Conservation (phyloP, 2,113 vertebrate species). For the rat (Rattus norvegicus) region DNA sequence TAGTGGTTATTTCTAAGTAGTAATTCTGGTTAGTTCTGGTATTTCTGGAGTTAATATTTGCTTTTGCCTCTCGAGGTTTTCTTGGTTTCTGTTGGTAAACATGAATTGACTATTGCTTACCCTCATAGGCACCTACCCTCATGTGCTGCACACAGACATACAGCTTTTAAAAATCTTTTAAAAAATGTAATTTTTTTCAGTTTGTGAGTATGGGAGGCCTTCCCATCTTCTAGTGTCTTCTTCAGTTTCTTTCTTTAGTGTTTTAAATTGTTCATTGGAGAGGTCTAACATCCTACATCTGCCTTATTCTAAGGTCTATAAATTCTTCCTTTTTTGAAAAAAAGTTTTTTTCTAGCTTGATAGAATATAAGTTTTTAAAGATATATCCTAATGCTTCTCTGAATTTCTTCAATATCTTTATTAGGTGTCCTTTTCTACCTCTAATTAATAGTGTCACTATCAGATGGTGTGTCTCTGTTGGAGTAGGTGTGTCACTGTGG, state of each 20-base stretch:
- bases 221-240: neutral
- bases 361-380: neutral
- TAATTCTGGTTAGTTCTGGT: neutral
- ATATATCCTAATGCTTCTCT: neutral
- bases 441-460: neutral
- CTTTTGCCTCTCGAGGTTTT: neutral
- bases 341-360: neutral
- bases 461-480: too few species aligned
- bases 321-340: neutral
- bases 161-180: neutral
- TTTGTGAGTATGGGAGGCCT: neutral
- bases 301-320: neutral
- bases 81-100: neutral
- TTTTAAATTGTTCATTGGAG: neutral
- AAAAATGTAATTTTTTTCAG: too few species aligned
- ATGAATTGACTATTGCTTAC: neutral
- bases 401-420: neutral
- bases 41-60: neutral
- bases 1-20: neutral
- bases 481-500: too few species aligned
- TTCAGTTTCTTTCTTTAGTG: neutral
- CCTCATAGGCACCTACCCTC: neutral
- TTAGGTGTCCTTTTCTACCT: neutral
- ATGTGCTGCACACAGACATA: neutral
- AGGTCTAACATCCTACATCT: neutral